These are phyloP conservation scores for Spodoptera littoralis DNA, from an alignment of 2,888 invertebrate species.

Conservation along the genomic window DNA sequence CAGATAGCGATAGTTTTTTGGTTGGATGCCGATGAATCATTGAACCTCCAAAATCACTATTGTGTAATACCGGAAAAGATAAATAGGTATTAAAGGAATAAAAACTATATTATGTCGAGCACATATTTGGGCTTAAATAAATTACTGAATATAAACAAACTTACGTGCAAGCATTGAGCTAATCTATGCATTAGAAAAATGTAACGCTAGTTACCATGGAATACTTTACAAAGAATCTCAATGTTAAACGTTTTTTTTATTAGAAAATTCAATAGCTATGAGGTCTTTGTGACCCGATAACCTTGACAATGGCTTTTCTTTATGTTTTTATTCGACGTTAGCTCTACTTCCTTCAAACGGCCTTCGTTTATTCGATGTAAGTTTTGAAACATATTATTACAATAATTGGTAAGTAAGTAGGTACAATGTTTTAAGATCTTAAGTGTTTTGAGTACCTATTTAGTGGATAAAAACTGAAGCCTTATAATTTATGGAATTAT, in stretches of 20 bases:
- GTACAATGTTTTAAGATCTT: not conserved
- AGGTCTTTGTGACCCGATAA: conserved; percentile 28
- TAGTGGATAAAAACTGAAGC: not conserved
- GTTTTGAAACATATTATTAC: conserved; percentile 45
- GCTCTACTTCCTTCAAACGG: conserved; percentile 41
- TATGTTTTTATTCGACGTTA: conserved; percentile 40
- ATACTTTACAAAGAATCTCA: conserved; percentile 34
- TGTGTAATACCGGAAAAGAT: conserved; percentile 29
- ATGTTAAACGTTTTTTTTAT: conserved; percentile 31
- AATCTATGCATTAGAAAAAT: conserved; percentile 11
- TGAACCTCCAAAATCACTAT: conserved; percentile 18
- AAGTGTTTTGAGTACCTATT: conserved; percentile 2
- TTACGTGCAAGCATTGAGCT: conserved; percentile 8
- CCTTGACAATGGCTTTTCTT: conserved; percentile 50
- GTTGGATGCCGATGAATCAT: conserved; percentile 33
- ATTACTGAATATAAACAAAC: conserved; percentile 10
- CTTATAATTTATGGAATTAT: no score
- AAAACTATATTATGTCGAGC: not conserved
- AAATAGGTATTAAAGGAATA: conserved; percentile 5
- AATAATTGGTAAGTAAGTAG: conserved; percentile 32
- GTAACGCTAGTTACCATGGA: conserved; percentile 5
- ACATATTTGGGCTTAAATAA: not conserved
- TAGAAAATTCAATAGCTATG: conserved; percentile 13
- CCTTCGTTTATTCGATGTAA: conserved; percentile 42
- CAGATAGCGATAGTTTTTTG: conserved; percentile 21